phyloP scores from a whole-genome alignment of 2,113 vertebrate genomes.

The Calyptommatus sinebrachiatus region DNA sequence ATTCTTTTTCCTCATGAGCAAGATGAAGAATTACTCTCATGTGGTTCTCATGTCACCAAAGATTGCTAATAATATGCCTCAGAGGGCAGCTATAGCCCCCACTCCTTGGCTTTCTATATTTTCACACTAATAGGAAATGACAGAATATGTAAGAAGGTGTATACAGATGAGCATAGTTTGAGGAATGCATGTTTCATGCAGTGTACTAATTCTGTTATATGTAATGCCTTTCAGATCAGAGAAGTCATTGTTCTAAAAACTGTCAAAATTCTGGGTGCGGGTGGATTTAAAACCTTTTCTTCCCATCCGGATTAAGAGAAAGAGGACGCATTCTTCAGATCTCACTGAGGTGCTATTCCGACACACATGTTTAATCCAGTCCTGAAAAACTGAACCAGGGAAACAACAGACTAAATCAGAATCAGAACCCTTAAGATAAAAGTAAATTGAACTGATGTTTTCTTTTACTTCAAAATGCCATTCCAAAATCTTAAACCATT shows the following conservation, averaged over 20 bases:
- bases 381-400: too few relatives aligned
- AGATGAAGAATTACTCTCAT: slow-evolving; percentile 11
- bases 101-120: background rate
- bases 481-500: too few relatives aligned
- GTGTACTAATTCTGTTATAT: too few relatives aligned
- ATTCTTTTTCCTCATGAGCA: background rate
- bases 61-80: background rate
- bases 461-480: too few relatives aligned
- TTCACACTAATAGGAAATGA: background rate
- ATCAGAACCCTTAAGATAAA: background rate
- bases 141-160: background rate
- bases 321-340: background rate
- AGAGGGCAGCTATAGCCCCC: background rate
- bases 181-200: background rate
- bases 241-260: too few relatives aligned
- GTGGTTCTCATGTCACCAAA: background rate
- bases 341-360: too few relatives aligned
- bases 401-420: too few relatives aligned
- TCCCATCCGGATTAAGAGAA: background rate
- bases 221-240: too few relatives aligned
- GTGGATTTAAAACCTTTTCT: background rate
- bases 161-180: background rate
- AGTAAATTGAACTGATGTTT: too few relatives aligned
- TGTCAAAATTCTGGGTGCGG: too few relatives aligned
- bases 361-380: too few relatives aligned